Percentiles rank a stretch among this genome's conserved stretches.
phyloP scores from a whole-genome alignment of 2,888 invertebrate species.

The Drosophila mulleri region DNA sequence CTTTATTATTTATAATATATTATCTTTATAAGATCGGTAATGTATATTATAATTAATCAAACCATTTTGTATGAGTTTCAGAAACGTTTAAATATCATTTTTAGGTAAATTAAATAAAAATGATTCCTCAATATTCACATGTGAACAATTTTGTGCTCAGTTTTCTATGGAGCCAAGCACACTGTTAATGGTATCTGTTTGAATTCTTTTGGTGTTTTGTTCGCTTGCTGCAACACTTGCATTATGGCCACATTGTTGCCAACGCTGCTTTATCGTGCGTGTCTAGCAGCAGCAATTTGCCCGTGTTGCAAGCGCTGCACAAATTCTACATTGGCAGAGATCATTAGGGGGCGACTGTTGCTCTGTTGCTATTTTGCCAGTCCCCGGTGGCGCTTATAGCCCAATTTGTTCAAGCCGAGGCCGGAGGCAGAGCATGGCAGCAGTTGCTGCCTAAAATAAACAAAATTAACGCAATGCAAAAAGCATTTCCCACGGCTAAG shows the following conservation, averaged over 20 bases:
- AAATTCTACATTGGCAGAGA: slow-evolving; percentile 48
- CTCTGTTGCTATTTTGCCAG: slow-evolving; percentile 16
- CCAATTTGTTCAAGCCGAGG: slow-evolving; percentile 64
- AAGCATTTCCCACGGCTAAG: slow-evolving; percentile 61
- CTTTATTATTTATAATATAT: too few relatives aligned
- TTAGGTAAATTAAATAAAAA: too few relatives aligned
- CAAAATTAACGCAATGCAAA: slow-evolving; percentile 70
- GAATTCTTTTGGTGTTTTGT: slow-evolving; percentile 6
- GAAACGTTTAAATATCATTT: too few relatives aligned
- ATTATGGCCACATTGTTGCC: slow-evolving; percentile 44
- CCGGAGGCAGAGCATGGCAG: slow-evolving; percentile 25
- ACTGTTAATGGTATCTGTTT: slow-evolving; percentile 1
- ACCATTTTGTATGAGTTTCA: too few relatives aligned
- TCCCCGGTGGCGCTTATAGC: slow-evolving; percentile 30
- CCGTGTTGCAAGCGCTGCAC: slow-evolving; percentile 52
- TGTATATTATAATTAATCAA: too few relatives aligned
- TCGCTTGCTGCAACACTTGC: slow-evolving; percentile 33
- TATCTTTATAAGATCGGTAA: too few relatives aligned
- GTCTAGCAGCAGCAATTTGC: slow-evolving; percentile 45
- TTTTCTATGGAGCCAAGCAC: not conserved
- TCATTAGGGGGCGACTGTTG: slow-evolving; percentile 50
- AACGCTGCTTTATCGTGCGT: slow-evolving; percentile 55
- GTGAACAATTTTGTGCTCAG: not conserved
- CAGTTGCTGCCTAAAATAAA: slow-evolving; percentile 60
- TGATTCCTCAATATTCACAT: too few relatives aligned